Conservation (phyloP, 2,797 vertebrate genomes). For the Chrosomus eos region DNA sequence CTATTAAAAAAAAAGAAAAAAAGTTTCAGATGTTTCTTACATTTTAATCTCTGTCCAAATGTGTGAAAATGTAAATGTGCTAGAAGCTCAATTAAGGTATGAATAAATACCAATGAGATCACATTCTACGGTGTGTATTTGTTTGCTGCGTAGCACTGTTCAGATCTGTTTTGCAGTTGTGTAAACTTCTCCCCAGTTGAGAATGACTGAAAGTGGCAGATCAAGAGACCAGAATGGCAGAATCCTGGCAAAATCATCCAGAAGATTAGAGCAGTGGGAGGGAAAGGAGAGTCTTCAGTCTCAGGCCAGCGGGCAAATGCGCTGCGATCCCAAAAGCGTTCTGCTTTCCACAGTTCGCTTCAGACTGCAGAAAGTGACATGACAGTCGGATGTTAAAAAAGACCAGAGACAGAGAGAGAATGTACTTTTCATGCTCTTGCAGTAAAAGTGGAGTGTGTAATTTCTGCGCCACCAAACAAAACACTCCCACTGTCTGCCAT, state of each 20-base stretch:
- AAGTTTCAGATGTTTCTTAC: background rate
- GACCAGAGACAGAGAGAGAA: conserved; percentile 2
- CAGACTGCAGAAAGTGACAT: conserved; percentile 39
- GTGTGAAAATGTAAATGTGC: background rate
- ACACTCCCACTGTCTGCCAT: background rate
- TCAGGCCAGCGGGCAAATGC: conserved; percentile 43
- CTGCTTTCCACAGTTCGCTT: conserved; percentile 32
- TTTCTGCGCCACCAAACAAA: background rate
- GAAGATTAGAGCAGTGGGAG: conserved; percentile 67
- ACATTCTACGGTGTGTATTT: background rate
- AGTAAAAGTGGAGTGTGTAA: background rate
- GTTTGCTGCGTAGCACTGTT: background rate
- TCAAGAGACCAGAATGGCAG: conserved; percentile 72
- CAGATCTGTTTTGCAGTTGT: conserved; percentile 42
- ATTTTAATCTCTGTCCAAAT: background rate
- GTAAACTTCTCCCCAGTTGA: conserved; percentile 59
- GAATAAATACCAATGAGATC: background rate
- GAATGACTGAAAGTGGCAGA: conserved; percentile 77
- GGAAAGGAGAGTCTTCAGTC: conserved; percentile 42
- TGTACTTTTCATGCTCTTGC: background rate
- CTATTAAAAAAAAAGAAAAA: too few relatives aligned
- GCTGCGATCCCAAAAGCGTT: conserved; percentile 43
- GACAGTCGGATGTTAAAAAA: conserved; percentile 18
- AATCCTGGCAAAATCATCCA: conserved; percentile 63
- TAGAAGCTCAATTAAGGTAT: background rate